Percentiles rank a stretch among this genome's conserved stretches.
Evolutionary conservation across 2,797 vertebrate genomes (phyloP).

Genomic region (Protonibea diacanthus): DNA sequence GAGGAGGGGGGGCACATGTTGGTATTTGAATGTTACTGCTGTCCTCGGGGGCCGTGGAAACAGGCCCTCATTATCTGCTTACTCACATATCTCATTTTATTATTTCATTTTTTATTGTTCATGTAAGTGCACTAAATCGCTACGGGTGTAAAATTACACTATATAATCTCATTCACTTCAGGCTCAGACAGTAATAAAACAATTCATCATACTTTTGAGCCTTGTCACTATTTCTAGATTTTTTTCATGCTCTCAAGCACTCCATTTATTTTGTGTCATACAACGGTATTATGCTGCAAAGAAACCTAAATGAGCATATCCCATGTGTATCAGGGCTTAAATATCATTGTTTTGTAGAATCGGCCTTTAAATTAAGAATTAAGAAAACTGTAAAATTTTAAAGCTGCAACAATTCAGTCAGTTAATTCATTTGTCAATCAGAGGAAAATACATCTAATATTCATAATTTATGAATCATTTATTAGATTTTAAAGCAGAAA

Average conservation of each 20-base stretch:
- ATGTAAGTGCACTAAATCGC: neutral
- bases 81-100: slow-evolving; percentile 6
- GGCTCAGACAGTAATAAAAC: neutral
- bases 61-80: neutral
- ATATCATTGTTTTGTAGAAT: neutral
- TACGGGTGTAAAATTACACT: neutral
- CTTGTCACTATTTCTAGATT: neutral
- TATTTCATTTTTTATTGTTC: slow-evolving; percentile 10
- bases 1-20: slow-evolving; percentile 29
- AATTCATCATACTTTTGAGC: slow-evolving; percentile 1
- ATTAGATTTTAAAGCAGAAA: neutral
- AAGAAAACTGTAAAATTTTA: neutral
- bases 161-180: neutral
- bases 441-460: neutral
- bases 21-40: slow-evolving; percentile 55
- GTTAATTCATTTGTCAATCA: neutral
- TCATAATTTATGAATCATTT: neutral
- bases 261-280: neutral
- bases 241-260: slow-evolving; percentile 2
- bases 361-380: neutral
- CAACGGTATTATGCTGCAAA: neutral
- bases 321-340: neutral
- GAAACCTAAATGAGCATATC: neutral
- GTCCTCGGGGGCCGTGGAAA: slow-evolving; percentile 39
- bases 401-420: neutral